Base-by-base conservation (phyloP, 2,888 invertebrate species). In the Chloroclysta siterata region DNA sequence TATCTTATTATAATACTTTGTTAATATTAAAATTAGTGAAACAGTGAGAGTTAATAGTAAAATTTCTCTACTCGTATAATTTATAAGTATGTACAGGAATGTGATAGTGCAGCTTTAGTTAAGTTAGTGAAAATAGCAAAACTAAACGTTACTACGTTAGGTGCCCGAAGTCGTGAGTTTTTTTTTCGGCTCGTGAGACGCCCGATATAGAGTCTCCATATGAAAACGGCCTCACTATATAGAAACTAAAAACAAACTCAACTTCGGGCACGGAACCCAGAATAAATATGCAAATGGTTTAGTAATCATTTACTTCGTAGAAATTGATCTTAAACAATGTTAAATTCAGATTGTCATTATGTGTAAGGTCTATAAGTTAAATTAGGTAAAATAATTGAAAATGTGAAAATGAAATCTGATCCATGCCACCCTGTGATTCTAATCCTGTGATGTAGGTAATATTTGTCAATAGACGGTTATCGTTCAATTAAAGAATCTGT, bases 361-460 rank as follows among this genome's bases (percentile, higher is more conserved):
- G 2, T 39, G 36, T 39, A 11, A 39, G 36, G 5, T 8, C 5
- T 8, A 33, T 6, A 33, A 33, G 33, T 33, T 33, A 33, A 33
- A 33, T 33, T 39, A 33, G 4, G 29, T 14, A 50, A 33, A 42
- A 48, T 36, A 52, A 33, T 7, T 56, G n/a, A 47, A 3, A 33
- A 0, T 33, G 13, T 33, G 11, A 65, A 65, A 63, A 69, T 63
- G 63, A 71, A 71, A 60, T 47, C 55, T 63, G 54, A 65, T 57
- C 58, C 55, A 63, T 68, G 83, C 80, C 87, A 90, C 90, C 90
- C 90, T 90, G 90, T 90, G 85, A 84, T 84, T 88, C 87, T 89
- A 87, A 88, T 82, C 82, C 81, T 87, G 88, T 87, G 85, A 87
- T 84, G 3, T 22, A 66, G 80, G 78, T n/a, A n/a, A n/a, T n/a